A percentile compares a stretch with the other conserved stretches of the same genome.
These are phyloP conservation scores for Scaeva pyrastri DNA, from an alignment of 2,888 invertebrate species.

Conservation along the genomic window DNA sequence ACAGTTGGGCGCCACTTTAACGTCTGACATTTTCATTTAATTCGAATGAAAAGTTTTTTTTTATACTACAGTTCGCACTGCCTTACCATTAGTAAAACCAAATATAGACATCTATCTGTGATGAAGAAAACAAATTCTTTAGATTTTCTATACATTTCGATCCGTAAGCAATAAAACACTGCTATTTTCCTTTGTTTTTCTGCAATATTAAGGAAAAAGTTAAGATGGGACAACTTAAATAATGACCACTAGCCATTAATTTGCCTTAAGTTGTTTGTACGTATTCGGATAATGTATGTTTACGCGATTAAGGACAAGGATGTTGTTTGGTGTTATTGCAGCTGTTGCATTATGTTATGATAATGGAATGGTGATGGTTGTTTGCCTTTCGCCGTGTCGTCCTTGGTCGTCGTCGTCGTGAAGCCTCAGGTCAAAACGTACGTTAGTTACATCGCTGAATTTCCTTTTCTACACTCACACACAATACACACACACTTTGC, in stretches of 20 bases:
- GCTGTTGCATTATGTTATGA: constrained; percentile 63
- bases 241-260: neutral
- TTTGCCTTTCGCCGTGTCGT: neutral
- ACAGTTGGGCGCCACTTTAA: no score
- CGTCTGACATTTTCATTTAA: no score
- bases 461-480: neutral
- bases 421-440: constrained; percentile 6
- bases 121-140: no score
- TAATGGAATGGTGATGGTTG: constrained; percentile 26
- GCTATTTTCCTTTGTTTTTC: no score
- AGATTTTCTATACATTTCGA: no score
- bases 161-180: no score
- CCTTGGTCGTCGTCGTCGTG: neutral
- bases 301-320: neutral
- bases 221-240: neutral
- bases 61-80: no score
- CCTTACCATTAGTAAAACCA: no score
- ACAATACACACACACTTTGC: neutral
- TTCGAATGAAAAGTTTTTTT: no score
- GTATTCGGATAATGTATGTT: neutral
- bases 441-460: neutral
- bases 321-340: constrained; percentile 38
- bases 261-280: neutral
- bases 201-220: no score
- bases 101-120: no score